Evolutionary conservation across 2,113 vertebrate genomes (phyloP), one percentile per base, ranked within the genome.

Genomic region (Oncorhynchus keta): DNA sequence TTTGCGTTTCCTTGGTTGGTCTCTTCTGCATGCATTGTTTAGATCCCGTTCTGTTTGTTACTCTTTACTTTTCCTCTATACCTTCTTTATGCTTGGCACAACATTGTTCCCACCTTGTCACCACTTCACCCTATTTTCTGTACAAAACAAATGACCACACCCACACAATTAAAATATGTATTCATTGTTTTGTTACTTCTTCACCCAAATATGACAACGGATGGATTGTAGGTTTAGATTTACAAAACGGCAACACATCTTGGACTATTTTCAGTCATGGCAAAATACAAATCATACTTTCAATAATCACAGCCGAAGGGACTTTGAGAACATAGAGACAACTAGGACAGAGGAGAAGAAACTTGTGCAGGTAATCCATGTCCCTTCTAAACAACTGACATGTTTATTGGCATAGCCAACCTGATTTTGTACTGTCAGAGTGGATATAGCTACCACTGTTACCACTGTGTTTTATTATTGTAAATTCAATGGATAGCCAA

Each of bases 1-100:
- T 90, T 89, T 91, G 83, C 67, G 0, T 71, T 86, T 87, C 72
- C 79, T 88, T 88, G 78, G 79, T 89, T 88, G 79, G 22, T 90
- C 75, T 26, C 81, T 80, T 82, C 30, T 84, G 86, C 87, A 89
- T 89, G 85, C 35, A 39, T 76, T 73, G 73, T 57, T 77, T 61
- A 26, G 24, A 85, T 85, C 73, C 48, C 73, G 16, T 64, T 77
- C 74, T 72, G 26, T 78, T 73, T 77, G 30, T 70, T 69, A 59
- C 62, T 73, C 1, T 64, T 57, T 61, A 1, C 51, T 48, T 79
- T 76, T 79, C 26, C 59, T 66, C 68, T 75, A 68, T 5, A 67
- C 68, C 28, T 77, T 71, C 24, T 8, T 5, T 35, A 65, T 75
- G 12, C 13, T 30, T 32, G 45, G 26, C 24, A 18, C 35, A 22